phyloP scores from a whole-genome alignment of 2,113 vertebrate species.

The Verasper variegatus region DNA sequence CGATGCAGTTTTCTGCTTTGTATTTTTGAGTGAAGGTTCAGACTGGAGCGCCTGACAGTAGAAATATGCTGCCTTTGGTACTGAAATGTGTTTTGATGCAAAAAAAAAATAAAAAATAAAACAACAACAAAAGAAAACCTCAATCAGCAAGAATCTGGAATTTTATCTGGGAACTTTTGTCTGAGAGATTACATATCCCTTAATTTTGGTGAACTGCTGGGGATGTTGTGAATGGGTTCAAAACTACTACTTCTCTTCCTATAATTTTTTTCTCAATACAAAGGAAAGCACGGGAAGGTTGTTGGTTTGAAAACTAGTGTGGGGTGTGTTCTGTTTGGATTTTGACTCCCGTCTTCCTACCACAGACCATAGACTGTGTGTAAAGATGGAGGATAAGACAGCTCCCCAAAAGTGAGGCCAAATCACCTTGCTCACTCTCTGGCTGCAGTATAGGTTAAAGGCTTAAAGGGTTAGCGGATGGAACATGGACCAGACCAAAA shows the following conservation, averaged over 20 bases:
- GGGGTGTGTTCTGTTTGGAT: too few species aligned
- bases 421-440: too few species aligned
- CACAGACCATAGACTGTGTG: too few species aligned
- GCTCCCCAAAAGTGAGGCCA: too few species aligned
- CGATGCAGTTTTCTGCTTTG: constrained; percentile 72
- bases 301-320: neutral
- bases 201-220: constrained; percentile 21
- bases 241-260: constrained; percentile 7
- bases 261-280: neutral
- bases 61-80: constrained; percentile 62
- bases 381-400: too few species aligned
- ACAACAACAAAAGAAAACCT: neutral
- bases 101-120: neutral
- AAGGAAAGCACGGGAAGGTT: neutral
- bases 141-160: constrained; percentile 47
- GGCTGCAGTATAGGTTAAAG: too few species aligned
- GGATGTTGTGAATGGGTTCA: neutral
- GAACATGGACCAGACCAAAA: too few species aligned
- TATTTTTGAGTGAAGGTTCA: constrained; percentile 66
- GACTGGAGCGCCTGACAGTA: constrained; percentile 64
- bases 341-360: too few species aligned
- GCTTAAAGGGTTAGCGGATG: too few species aligned
- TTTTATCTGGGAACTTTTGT: constrained; percentile 49
- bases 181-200: constrained; percentile 26
- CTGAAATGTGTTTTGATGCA: constrained; percentile 39